A percentile compares a stretch with the other conserved stretches of the same genome.
Conservation (phyloP, 92 coral and sea anemone genomes). For the Palythoa heliodiscus region DNA sequence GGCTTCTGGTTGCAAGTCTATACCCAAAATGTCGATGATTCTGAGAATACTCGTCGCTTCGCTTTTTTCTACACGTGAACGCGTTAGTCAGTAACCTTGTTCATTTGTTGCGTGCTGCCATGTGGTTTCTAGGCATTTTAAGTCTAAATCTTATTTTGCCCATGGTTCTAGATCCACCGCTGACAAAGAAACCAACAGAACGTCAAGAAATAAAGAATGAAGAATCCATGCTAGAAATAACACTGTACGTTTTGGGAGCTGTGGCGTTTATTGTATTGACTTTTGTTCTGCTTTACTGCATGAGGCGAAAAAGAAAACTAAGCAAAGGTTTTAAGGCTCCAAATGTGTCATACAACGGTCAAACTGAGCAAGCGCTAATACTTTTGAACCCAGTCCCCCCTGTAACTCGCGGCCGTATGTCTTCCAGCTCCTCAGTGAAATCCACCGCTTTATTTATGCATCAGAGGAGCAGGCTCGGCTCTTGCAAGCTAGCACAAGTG, state of each 20-base stretch:
- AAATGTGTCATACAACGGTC: background rate
- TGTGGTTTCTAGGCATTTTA: too few relatives aligned
- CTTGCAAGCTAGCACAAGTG: conserved; percentile 47
- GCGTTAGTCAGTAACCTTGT: too few relatives aligned
- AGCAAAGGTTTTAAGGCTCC: conserved; percentile 9
- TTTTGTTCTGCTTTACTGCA: background rate
- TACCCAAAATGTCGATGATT: too few relatives aligned
- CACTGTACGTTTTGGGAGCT: conserved; percentile 19
- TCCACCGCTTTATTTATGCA: conserved; percentile 18
- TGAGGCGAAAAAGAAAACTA: conserved; percentile 1
- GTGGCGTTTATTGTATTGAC: background rate
- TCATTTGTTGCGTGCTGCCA: too few relatives aligned
- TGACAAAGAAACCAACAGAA: background rate
- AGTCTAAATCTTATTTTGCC: background rate
- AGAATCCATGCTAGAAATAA: background rate
- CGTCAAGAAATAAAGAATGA: background rate
- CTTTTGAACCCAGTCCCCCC: background rate
- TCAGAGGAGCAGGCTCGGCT: conserved; percentile 26
- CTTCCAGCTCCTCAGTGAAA: conserved; percentile 5
- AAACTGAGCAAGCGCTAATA: conserved; percentile 21
- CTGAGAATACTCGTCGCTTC: too few relatives aligned
- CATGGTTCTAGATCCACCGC: background rate
- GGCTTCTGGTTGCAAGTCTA: too few relatives aligned
- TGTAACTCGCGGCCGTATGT: background rate
- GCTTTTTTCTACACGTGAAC: too few relatives aligned